Evolutionary conservation across 2,888 invertebrate species (phyloP).

Genomic region (Drosophila macrospina): DNA sequence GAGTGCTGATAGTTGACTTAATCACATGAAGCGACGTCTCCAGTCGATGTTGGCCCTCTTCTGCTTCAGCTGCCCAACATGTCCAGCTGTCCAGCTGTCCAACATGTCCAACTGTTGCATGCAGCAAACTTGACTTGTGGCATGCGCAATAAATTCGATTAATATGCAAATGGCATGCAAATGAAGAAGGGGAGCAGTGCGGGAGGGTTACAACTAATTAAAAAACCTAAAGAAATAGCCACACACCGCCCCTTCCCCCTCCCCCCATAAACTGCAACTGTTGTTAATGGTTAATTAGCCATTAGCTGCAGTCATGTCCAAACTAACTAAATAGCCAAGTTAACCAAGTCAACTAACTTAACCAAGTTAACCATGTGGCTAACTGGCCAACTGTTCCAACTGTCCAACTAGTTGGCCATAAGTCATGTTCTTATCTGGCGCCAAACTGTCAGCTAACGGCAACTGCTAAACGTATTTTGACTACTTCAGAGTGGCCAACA

Average conservation of each 20-base stretch:
- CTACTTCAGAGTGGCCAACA: slow-evolving; percentile 10
- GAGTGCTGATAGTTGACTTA: slow-evolving; percentile 69
- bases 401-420: slow-evolving; percentile 29
- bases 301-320: slow-evolving; percentile 13
- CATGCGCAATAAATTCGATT: slow-evolving; percentile 65
- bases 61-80: background rate
- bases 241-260: background rate
- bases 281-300: slow-evolving; percentile 42
- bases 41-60: slow-evolving; percentile 30
- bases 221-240: slow-evolving; percentile 38
- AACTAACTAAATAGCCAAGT: slow-evolving; percentile 9
- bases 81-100: too few species aligned
- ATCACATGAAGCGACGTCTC: slow-evolving; percentile 28
- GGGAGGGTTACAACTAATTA: slow-evolving; percentile 36
- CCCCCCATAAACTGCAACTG: slow-evolving; percentile 7
- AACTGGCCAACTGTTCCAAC: slow-evolving; percentile 4
- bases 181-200: slow-evolving; percentile 1
- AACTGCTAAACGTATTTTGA: slow-evolving; percentile 21
- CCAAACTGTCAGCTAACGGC: slow-evolving; percentile 34
- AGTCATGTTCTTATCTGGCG: slow-evolving; percentile 46
- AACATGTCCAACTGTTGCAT: too few species aligned
- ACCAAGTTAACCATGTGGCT: too few species aligned
- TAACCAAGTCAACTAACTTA: too few species aligned
- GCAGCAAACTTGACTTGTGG: background rate
- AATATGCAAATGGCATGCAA: slow-evolving; percentile 70